phyloP scores from a whole-genome alignment of 2,113 vertebrate genomes.

The Dicaeum eximium region DNA sequence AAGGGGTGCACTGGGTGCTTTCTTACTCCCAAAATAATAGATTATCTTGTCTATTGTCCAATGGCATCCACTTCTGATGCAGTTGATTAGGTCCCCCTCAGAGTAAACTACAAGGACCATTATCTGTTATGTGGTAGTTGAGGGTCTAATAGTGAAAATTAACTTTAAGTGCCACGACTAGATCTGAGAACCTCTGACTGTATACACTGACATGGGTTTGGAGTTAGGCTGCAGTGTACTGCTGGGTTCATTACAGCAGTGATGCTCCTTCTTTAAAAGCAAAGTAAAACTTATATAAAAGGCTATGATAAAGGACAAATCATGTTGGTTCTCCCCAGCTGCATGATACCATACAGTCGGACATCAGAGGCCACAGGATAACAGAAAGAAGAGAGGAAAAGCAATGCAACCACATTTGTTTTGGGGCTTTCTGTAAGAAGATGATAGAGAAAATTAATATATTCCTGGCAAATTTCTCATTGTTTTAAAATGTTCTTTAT shows the following conservation, averaged over 20 bases:
- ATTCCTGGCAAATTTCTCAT: not conserved
- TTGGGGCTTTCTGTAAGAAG: not conserved
- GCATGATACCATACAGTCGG: not conserved
- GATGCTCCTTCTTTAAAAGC: not conserved
- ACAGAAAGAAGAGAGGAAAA: not conserved
- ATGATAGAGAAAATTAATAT: not conserved
- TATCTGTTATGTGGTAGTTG: not conserved
- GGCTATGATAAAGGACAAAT: not conserved
- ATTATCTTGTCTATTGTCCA: not conserved
- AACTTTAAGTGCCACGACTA: not conserved
- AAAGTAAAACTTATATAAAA: not conserved
- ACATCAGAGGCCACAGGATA: not conserved
- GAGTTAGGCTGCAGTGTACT: not conserved
- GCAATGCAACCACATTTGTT: not conserved
- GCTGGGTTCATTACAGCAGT: not conserved
- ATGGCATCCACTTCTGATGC: not conserved
- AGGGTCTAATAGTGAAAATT: not conserved
- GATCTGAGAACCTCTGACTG: not conserved
- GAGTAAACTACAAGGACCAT: not conserved
- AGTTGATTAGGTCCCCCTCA: not conserved
- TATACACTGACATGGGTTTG: not conserved
- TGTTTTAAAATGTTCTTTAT: not conserved
- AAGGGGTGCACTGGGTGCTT: not conserved
- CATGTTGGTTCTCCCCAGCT: not conserved
- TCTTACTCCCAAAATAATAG: not conserved